phyloP scores from a whole-genome alignment of 35 echinoderm and acorn worm species.

The Apostichopus parvimensis region DNA sequence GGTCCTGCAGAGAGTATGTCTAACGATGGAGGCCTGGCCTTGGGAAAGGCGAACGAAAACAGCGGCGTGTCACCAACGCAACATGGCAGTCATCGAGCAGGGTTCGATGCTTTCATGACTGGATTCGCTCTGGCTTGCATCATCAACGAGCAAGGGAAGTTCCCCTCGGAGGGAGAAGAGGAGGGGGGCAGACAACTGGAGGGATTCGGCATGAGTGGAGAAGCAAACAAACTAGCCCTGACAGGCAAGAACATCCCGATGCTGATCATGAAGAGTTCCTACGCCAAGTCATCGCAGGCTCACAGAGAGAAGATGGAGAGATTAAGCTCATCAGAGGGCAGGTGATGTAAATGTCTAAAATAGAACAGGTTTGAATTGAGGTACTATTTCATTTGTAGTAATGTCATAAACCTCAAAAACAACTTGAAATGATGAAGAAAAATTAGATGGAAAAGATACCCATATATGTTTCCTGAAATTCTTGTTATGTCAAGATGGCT shows the following conservation, averaged over 20 bases:
- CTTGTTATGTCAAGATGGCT: too few relatives aligned
- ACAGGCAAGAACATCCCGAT: conserved; percentile 84
- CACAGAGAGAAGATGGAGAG: conserved; percentile 88
- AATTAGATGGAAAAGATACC: too few relatives aligned
- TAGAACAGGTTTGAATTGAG: background rate
- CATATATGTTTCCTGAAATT: too few relatives aligned
- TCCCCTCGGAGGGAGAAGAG: conserved; percentile 8
- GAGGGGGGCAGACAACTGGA: background rate
- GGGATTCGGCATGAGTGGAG: conserved; percentile 38
- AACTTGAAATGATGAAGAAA: too few relatives aligned
- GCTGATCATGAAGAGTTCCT: conserved; percentile 75
- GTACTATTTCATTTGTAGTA: background rate
- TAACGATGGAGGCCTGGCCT: background rate
- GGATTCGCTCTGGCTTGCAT: conserved; percentile 82
- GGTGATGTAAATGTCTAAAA: background rate
- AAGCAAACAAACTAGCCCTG: conserved; percentile 78
- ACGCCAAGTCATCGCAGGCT: conserved; percentile 71
- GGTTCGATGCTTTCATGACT: conserved; percentile 99
- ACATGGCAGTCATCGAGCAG: conserved; percentile 81
- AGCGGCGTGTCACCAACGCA: conserved; percentile 18
- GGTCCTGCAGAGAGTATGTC: background rate
- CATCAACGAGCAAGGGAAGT: conserved; percentile 30
- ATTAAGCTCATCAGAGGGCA: background rate
- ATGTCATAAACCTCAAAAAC: too few relatives aligned
- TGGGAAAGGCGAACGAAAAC: background rate